Evolutionary conservation across 2,797 vertebrate species (phyloP).

Genomic region (Atherinosoma microstoma): DNA sequence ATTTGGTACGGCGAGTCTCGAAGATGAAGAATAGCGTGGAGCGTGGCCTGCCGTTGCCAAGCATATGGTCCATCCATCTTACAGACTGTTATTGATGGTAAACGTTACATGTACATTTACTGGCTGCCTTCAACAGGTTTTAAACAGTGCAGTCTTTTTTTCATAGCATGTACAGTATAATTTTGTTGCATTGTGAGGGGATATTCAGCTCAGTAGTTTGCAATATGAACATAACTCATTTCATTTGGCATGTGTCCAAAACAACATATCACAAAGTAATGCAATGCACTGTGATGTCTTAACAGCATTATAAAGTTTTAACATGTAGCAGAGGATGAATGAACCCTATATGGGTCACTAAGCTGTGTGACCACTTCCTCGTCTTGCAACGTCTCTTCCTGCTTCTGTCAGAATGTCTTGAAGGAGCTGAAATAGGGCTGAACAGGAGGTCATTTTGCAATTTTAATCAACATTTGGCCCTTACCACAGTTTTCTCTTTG

Average conservation of each 20-base stretch:
- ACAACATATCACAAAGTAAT: conserved; percentile 14
- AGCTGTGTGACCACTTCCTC: conserved; percentile 60
- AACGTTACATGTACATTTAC: conserved; percentile 68
- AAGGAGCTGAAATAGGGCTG: conserved; percentile 68
- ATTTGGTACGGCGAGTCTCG: conserved; percentile 57
- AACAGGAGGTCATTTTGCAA: conserved; percentile 83
- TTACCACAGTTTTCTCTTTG: conserved; percentile 63
- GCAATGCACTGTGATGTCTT: not conserved
- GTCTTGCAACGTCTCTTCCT: conserved; percentile 37
- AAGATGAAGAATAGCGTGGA: conserved; percentile 70
- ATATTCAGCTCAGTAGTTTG: conserved; percentile 2
- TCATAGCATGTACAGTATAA: not conserved
- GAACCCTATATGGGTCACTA: conserved; percentile 56
- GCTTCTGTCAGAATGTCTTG: conserved; percentile 66
- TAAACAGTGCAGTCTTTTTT: conserved; percentile 12
- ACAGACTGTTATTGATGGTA: conserved; percentile 67
- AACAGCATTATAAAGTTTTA: conserved; percentile 24
- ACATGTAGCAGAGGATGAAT: conserved; percentile 15
- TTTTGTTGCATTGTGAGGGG: conserved; percentile 25
- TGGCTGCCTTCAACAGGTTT: conserved; percentile 20
- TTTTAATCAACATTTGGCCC: conserved; percentile 79
- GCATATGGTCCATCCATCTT: conserved; percentile 72
- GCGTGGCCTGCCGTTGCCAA: conserved; percentile 58
- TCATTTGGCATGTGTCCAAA: conserved; percentile 34
- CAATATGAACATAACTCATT: conserved; percentile 26